Conservation (phyloP, 30 jellyfish, hydroid and myxozoan species). For the Pseudorhiza aurosa region DNA sequence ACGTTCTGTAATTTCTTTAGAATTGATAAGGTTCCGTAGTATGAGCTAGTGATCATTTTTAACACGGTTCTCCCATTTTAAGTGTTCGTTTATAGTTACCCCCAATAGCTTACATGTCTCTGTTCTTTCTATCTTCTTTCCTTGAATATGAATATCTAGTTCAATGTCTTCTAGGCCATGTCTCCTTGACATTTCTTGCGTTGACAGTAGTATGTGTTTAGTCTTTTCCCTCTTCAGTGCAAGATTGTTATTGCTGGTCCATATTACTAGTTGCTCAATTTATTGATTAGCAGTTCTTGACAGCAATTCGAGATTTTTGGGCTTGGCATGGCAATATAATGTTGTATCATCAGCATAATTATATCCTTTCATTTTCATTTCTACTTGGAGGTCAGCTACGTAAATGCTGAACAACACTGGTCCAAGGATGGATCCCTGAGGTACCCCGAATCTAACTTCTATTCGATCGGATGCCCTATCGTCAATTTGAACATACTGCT, state of each 20-base stretch:
- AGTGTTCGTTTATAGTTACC: neutral
- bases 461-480: constrained; percentile 17
- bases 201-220: constrained; percentile 35
- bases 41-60: no score
- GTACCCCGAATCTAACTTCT: constrained; percentile 45
- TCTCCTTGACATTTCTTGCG: constrained; percentile 34
- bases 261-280: constrained; percentile 8
- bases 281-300: neutral
- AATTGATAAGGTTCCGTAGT: neutral
- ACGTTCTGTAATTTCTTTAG: neutral
- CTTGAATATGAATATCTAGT: neutral
- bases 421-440: constrained; percentile 75
- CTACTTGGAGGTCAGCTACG: constrained; percentile 48
- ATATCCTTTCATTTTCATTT: constrained; percentile 19
- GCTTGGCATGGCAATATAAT: constrained; percentile 23
- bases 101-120: no score
- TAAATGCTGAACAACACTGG: constrained; percentile 55
- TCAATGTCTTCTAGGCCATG: constrained; percentile 28
- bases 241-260: constrained; percentile 35
- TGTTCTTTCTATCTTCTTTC: no score
- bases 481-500: constrained; percentile 41
- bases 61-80: constrained; percentile 29
- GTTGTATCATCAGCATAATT: constrained; percentile 6
- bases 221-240: constrained; percentile 26
- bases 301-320: constrained; percentile 3